Evolutionary conservation across 2,797 vertebrate genomes (phyloP), one percentile per base, ranked within the genome.

Genomic region (Rhinophrynus dorsalis): DNA sequence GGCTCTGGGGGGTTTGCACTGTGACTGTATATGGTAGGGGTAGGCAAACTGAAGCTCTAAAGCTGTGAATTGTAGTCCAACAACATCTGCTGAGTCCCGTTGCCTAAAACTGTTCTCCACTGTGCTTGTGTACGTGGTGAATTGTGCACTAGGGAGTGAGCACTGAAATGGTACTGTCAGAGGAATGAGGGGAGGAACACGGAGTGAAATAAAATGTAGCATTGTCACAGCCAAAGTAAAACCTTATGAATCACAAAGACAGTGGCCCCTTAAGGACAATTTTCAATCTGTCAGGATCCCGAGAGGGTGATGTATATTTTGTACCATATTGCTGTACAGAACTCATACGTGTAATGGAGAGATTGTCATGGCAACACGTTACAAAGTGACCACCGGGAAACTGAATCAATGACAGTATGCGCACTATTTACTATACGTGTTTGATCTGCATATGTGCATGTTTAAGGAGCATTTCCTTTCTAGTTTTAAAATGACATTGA

Each of bases 241-340:
- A 77, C 52, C 67, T 63, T 77, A 77, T 79, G 77, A 77, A 79
- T 79, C 78, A 79, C 69, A 18, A 21, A 37, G 74, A 79, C 78
- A 71, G 67, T 37, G 51, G 62, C 75, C 75, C 74, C 74, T 77
- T 77, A 75, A 77, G 75, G 78, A 76, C 67, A 79, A 75, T 77
- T 77, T 79, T 71, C 74, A 75, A 67, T 66, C 75, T 77, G 78
- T 79, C 74, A 74, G 66, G 47, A 65, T 68, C 67, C 78, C 61
- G 44, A 40, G 74, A 54, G 70, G 57, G 75, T 77, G 74, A 79
- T 79, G 67, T 76, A 79, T 79, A 48, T 51, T 57, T 56, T 40
- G 29, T 45, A 33, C 55, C 70, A 50, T 73, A 65, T 32, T 51
- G 68, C 61, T 58, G 51, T 47, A 64, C 42, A 29, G 26, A 58